Percentiles rank a stretch among this genome's conserved stretches.
phyloP scores from a whole-genome alignment of 2,888 invertebrate species.

The Drosophila borealis region DNA sequence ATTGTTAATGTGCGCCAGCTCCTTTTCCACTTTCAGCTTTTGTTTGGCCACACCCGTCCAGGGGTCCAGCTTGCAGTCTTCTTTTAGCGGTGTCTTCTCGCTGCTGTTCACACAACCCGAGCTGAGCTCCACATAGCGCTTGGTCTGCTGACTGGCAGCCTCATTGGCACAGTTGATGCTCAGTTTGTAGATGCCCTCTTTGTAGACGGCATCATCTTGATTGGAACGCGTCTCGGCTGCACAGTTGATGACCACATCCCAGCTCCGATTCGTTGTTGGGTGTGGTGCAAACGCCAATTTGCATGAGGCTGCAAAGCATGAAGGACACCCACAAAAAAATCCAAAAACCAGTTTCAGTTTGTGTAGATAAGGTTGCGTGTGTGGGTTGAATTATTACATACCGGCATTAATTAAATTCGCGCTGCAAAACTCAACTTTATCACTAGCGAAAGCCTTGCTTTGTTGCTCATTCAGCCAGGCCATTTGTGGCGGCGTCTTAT shows the following conservation, averaged over 20 bases:
- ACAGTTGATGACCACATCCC: conserved; percentile 94
- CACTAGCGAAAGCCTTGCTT: conserved; percentile 89
- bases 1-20: conserved; percentile 88
- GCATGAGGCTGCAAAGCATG: conserved; percentile 89
- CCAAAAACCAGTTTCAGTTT: conserved; percentile 60
- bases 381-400: conserved; percentile 84
- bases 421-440: conserved; percentile 94
- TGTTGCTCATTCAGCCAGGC: conserved; percentile 94
- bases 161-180: conserved; percentile 93
- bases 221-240: conserved; percentile 96
- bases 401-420: conserved; percentile 95
- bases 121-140: conserved; percentile 93
- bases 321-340: conserved; percentile 32
- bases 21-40: conserved; percentile 93
- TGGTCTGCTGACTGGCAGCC: conserved; percentile 89
- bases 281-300: conserved; percentile 90
- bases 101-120: conserved; percentile 92
- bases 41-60: conserved; percentile 94
- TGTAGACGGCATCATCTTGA: conserved; percentile 95
- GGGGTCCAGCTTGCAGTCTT: conserved; percentile 91
- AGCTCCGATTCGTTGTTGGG: conserved; percentile 86
- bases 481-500: conserved; percentile 96
- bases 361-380: conserved; percentile 14
- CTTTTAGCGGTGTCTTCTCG: conserved; percentile 92
- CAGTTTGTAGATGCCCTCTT: conserved; percentile 94